Evolutionary conservation across 2,888 invertebrate genomes (phyloP).

Genomic region (Mythimna impura): DNA sequence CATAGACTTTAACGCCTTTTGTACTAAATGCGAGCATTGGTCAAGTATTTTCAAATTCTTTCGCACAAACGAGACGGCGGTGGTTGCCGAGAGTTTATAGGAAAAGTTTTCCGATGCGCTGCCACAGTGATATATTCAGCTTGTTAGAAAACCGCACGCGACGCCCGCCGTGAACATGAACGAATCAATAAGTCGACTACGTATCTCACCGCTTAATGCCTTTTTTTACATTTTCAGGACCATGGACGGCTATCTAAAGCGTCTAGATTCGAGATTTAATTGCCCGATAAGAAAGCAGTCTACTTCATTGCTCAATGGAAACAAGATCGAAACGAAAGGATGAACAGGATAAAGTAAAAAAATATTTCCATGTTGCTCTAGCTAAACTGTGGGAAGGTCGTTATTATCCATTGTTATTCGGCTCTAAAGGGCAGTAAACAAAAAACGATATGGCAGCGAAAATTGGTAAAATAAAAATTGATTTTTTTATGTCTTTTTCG

Average conservation of each 20-base stretch:
- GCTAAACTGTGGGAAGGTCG: constrained; percentile 32
- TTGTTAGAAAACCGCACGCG: constrained; percentile 72
- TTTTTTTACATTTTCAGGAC: constrained; percentile 28
- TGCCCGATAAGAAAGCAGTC: constrained; percentile 25
- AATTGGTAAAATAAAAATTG: constrained; percentile 39
- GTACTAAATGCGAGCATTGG: constrained; percentile 64
- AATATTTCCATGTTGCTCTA: constrained; percentile 42
- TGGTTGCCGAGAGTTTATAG: constrained; percentile 69
- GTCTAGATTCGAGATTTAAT: constrained; percentile 26
- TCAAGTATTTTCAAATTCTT: constrained; percentile 74
- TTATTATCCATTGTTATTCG: constrained; percentile 55
- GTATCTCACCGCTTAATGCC: constrained; percentile 8
- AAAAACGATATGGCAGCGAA: constrained; percentile 50
- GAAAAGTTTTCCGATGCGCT: constrained; percentile 72
- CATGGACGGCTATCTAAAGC: constrained; percentile 18
- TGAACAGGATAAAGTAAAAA: constrained; percentile 31
- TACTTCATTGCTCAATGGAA: constrained; percentile 36
- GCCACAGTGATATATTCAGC: constrained; percentile 78
- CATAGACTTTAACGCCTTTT: constrained; percentile 43
- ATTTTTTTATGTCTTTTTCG: constrained; percentile 43
- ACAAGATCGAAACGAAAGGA: constrained; percentile 40
- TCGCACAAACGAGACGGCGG: constrained; percentile 60
- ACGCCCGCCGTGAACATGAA: constrained; percentile 59
- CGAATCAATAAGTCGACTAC: constrained; percentile 66
- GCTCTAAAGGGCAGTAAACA: constrained; percentile 53